phyloP scores from a whole-genome alignment of 1,140 invertebrate species.

The Zaprionus taronus region DNA sequence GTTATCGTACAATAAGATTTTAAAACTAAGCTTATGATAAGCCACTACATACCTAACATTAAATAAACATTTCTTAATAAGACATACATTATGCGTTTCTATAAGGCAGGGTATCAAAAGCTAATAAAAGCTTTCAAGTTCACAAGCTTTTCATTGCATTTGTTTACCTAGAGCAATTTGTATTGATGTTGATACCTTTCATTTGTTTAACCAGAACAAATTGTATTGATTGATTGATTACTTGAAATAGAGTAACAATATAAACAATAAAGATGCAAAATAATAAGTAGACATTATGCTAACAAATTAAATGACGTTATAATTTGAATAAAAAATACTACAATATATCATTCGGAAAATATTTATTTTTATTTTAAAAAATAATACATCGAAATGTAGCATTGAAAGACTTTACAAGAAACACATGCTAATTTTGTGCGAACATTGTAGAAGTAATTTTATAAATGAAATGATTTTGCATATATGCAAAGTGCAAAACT shows the following conservation, averaged over 20 bases:
- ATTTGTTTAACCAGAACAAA: not conserved
- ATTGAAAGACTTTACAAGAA: slow-evolving; percentile 39
- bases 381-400: slow-evolving; percentile 47
- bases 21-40: not conserved
- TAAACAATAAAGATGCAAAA: not conserved
- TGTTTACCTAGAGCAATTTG: not conserved
- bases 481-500: slow-evolving; percentile 28
- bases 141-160: not conserved
- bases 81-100: not conserved
- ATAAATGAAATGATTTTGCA: slow-evolving; percentile 27
- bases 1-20: not conserved
- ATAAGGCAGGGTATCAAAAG: not conserved
- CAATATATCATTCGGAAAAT: slow-evolving; percentile 38
- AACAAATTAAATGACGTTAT: not conserved
- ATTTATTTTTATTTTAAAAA: slow-evolving; percentile 49
- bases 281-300: not conserved
- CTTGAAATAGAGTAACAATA: no score
- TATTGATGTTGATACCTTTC: not conserved
- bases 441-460: slow-evolving; percentile 22
- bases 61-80: not conserved
- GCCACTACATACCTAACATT: not conserved
- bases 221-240: not conserved
- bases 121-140: not conserved
- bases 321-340: not conserved
- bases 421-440: slow-evolving; percentile 32